Base-by-base conservation (phyloP, 2,888 invertebrate genomes). In the Drosophila atroscutellata region DNA sequence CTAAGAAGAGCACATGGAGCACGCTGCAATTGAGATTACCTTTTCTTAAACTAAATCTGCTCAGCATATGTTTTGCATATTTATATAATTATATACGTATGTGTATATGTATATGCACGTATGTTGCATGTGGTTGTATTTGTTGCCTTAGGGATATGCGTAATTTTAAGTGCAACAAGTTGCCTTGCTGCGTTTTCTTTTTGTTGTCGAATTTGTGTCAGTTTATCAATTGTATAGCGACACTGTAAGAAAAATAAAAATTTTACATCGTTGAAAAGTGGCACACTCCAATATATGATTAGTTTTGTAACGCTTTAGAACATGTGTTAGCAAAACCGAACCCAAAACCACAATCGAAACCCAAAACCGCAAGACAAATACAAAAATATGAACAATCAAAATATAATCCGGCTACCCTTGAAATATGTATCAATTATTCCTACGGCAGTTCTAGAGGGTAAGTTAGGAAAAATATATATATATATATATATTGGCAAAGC, bases 211-310 rank as follows among this genome's bases (percentile, higher is more conserved):
- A 30, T 59, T 56, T 63, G 42, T 67, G 26, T 50, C 52, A 64
- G 45, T 69, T 60, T 75, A 72, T 90, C 90, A 90, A 90, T 91
- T 77, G 78, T 86, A 86, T 77, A 91, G 65, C 75, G 88, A 85
- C 77, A 86, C 90, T 90, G 90, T 52, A 90, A 90, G 68, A 86
- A 89, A 59, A 81, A 88, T 67, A 77, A 76, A 71, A 77, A 54
- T 57, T 71, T 37, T 69, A 79, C 56, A 68, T 49, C 70, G 55
- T 52, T 64, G 55, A 61, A 75, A 51, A 58, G 42, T 45, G 61
- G 57, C n/a, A 45, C 34, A 72, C 42, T 20, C 49, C 37, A 24
- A 45, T 50, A n/a, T 24, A 15, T 28, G 15, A 37, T 49, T 70
- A 49, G 34, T 50, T 28, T 50, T 67, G 56, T 30, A 52, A 52